These are phyloP conservation scores for Thaleichthys pacificus DNA, from an alignment of 2,797 vertebrate genomes.

Conservation along the genomic window DNA sequence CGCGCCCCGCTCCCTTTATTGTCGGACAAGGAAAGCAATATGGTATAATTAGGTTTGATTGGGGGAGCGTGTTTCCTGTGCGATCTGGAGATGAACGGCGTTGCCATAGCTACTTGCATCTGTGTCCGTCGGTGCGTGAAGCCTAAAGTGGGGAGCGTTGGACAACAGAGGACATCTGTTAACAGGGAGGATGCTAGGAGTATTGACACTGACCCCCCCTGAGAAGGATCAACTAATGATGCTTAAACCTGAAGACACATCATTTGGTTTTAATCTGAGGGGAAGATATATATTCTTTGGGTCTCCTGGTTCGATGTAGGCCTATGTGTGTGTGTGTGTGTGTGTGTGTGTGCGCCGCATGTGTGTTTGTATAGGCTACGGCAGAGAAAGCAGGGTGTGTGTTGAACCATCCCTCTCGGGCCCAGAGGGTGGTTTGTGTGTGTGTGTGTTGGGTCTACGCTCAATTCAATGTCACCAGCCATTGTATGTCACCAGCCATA, in stretches of 20 bases:
- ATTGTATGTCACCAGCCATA: no score
- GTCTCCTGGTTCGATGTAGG: conserved; percentile 46
- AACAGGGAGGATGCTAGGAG: conserved; percentile 77
- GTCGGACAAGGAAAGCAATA: conserved; percentile 96
- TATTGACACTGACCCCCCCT: conserved; percentile 83
- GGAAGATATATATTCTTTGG: conserved; percentile 62
- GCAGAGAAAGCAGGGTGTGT: no score
- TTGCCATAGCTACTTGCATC: conserved; percentile 91
- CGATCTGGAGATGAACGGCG: conserved; percentile 91
- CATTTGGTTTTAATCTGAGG: conserved; percentile 79
- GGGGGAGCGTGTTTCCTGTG: conserved; percentile 84
- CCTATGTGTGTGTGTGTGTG: background rate
- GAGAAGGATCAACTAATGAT: conserved; percentile 79
- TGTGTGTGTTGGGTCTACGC: background rate
- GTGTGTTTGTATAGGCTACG: no score
- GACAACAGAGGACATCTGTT: conserved; percentile 89
- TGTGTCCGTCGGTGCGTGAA: conserved; percentile 85
- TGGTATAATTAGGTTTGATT: conserved; percentile 98
- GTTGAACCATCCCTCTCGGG: no score
- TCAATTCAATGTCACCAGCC: no score
- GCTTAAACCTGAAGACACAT: conserved; percentile 79
- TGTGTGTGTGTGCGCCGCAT: no score
- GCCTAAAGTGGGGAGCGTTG: conserved; percentile 79
- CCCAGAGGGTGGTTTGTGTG: background rate
- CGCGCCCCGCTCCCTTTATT: conserved; percentile 78